These are phyloP conservation scores for Drosophila helvetica DNA, from an alignment of 2,888 invertebrate species.

Conservation along the genomic window DNA sequence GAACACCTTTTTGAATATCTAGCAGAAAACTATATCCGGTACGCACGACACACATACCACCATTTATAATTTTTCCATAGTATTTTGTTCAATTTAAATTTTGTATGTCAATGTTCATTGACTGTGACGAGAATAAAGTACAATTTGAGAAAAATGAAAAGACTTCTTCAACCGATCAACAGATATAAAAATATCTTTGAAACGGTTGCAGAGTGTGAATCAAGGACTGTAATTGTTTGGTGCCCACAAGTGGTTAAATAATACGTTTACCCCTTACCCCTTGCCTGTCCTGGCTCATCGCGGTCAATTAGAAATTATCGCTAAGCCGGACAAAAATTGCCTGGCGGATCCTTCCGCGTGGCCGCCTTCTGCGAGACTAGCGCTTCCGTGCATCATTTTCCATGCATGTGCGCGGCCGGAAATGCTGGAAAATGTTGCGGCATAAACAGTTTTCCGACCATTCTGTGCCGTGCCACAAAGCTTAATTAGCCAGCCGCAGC, in stretches of 20 bases:
- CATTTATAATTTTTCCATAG: too few relatives aligned
- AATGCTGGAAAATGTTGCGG: constrained; percentile 26
- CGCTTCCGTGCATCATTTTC: constrained; percentile 20
- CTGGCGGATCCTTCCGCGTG: constrained; percentile 12
- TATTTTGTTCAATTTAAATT: too few relatives aligned
- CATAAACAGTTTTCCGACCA: constrained; percentile 12
- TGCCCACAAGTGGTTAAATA: not conserved
- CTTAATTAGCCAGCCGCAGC: constrained; percentile 39
- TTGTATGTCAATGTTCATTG: too few relatives aligned
- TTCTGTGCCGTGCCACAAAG: constrained; percentile 9
- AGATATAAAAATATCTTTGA: too few relatives aligned
- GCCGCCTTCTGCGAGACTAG: constrained; percentile 9
- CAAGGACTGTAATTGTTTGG: too few relatives aligned
- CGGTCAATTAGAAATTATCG: constrained; percentile 20
- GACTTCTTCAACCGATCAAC: too few relatives aligned
- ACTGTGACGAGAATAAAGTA: too few relatives aligned
- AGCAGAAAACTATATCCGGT: too few relatives aligned
- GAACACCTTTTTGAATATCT: too few relatives aligned
- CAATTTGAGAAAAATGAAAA: too few relatives aligned
- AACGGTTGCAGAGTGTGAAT: too few relatives aligned
- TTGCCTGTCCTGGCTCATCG: constrained; percentile 2
- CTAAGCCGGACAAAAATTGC: constrained; percentile 4
- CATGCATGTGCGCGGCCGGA: constrained; percentile 33
- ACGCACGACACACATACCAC: too few relatives aligned
- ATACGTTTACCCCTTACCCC: not conserved